These are phyloP conservation scores for Epinephelus moara DNA, from an alignment of 2,113 vertebrate species.

Conservation along the genomic window DNA sequence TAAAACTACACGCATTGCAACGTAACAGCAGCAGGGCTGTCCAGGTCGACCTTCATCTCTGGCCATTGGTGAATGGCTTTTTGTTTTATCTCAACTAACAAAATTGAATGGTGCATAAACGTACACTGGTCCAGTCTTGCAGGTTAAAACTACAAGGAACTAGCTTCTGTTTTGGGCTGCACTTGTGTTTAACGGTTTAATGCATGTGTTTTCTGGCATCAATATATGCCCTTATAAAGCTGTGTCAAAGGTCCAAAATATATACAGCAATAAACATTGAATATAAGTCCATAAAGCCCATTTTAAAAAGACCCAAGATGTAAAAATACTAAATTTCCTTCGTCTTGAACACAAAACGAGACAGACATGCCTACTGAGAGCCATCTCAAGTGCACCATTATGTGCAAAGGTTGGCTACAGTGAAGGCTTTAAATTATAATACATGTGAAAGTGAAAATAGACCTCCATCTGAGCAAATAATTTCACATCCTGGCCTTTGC, in stretches of 20 bases:
- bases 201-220: neutral
- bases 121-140: constrained; percentile 18
- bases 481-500: constrained; percentile 47
- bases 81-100: constrained; percentile 6
- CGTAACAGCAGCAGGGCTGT: no score
- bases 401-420: neutral
- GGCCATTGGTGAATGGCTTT: no score
- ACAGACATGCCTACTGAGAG: neutral
- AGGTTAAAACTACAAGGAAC: constrained; percentile 24
- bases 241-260: neutral
- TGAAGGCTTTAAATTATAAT: constrained; percentile 4
- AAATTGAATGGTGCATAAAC: constrained; percentile 30
- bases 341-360: neutral
- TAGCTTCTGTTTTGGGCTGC: constrained; percentile 1
- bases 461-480: constrained; percentile 39
- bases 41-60: no score
- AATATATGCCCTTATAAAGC: neutral
- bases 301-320: constrained; percentile 1
- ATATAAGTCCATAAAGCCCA: neutral
- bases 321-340: neutral
- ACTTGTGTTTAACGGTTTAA: neutral
- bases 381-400: neutral
- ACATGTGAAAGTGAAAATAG: constrained; percentile 1
- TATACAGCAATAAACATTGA: constrained; percentile 4
- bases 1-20: no score